Base-by-base conservation (phyloP, 2,113 vertebrate species). In the Pyxicephalus adspersus region DNA sequence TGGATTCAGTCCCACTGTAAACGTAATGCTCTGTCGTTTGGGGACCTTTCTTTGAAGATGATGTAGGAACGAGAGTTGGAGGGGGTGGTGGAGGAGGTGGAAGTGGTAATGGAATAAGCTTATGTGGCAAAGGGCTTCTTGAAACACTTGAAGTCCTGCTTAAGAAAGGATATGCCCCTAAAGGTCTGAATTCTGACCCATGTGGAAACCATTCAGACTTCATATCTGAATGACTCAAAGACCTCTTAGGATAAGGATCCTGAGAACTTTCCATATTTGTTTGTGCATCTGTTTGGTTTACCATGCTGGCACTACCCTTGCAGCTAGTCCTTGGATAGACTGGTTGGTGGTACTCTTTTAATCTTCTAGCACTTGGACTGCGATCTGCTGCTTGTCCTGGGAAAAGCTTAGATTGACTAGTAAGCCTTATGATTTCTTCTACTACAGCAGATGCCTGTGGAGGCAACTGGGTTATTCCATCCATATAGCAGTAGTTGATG, bases 161-260 rank as follows among this genome's bases (percentile, higher is more conserved):
- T 64, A 98, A 85, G 0, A 95, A 88, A 0, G 96, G 95, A 83
- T 94, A 95, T 0, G 95, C 95, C 17, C 96, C 95, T 16, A 98
- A 88, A 0, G 96, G 96, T 22, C 92, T 92, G 84, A 96, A 98
- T 87, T 99, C 97, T 0, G 95, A 96, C 66, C 95, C 90, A 0
- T 89, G 90, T 78, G 91, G 90, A 83, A 93, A 90, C n/a, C 86
- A 84, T 18, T 94, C 88, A 45, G 91, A 91, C 84, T 98, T 96
- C 88, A 98, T 94, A 57, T 98, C 95, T 0, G 77, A 95, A 85
- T 97, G 97, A 89, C 96, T 97, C 77, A 93, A 94, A 0, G 92
- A 93, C 0, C 94, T 87, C 65, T 93, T 95, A 22, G 97, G 96
- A 23, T 92, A 85, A 77, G 91, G 94, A 0, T 95, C 94, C 65